phyloP scores from a whole-genome alignment of 2,797 vertebrate genomes.

The Coracias cyanogaster region DNA sequence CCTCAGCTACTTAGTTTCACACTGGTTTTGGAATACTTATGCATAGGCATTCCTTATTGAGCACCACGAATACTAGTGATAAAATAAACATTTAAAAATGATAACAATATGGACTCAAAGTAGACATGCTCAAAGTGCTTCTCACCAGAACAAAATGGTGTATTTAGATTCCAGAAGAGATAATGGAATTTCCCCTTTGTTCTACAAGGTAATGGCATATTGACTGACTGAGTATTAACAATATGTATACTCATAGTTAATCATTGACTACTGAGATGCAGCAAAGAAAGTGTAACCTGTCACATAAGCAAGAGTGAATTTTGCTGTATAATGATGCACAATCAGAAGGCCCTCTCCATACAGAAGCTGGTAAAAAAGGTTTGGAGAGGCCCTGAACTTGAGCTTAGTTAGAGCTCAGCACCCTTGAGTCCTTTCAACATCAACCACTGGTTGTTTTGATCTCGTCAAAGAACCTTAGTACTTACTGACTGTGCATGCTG shows the following conservation, averaged over 20 bases:
- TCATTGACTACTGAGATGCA: background rate
- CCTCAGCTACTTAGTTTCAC: background rate
- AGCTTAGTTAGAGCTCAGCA: background rate
- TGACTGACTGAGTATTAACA: background rate
- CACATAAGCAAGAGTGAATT: background rate
- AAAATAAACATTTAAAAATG: background rate
- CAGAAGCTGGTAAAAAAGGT: background rate
- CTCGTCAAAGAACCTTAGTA: background rate
- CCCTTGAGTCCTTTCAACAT: background rate
- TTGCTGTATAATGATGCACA: background rate
- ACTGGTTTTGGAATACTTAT: background rate
- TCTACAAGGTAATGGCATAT: background rate
- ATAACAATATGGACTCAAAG: background rate
- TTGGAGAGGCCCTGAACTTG: background rate
- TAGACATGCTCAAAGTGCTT: background rate
- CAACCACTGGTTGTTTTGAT: background rate
- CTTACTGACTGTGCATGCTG: background rate
- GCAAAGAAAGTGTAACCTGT: background rate
- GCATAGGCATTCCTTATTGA: background rate
- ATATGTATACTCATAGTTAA: background rate
- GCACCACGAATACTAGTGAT: background rate
- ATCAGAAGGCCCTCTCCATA: background rate
- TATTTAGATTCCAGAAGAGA: background rate
- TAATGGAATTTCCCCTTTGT: background rate
- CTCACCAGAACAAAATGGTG: background rate